These are phyloP conservation scores for Osedax frankpressi DNA, from an alignment of 2,888 invertebrate species.

Conservation along the genomic window DNA sequence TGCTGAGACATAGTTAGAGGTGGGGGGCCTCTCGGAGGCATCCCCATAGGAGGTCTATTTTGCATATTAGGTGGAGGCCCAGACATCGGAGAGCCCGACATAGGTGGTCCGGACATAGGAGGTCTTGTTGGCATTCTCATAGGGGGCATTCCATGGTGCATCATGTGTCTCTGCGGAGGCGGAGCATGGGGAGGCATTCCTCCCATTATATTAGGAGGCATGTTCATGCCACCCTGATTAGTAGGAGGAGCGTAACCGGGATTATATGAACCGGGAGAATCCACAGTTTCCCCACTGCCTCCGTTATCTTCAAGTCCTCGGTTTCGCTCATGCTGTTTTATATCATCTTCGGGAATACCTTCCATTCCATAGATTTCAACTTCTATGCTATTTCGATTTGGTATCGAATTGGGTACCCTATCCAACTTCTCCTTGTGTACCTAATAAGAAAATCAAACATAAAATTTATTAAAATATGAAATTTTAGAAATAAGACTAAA, in stretches of 20 bases:
- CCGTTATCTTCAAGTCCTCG: not conserved
- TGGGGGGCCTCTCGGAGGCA: too few relatives aligned
- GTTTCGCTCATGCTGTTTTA: constrained; percentile 70
- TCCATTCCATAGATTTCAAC: constrained; percentile 99
- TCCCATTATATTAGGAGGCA: not conserved
- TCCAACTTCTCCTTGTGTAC: constrained; percentile 99
- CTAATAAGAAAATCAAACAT: too few relatives aligned
- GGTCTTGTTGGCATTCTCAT: not conserved
- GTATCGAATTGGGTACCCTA: constrained; percentile 95
- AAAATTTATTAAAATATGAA: too few relatives aligned
- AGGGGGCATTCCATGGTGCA: not conserved
- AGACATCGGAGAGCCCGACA: too few relatives aligned
- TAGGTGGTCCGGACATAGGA: too few relatives aligned
- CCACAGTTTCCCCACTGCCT: too few relatives aligned
- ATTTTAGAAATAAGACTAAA: too few relatives aligned
- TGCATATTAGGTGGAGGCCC: too few relatives aligned
- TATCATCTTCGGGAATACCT: constrained; percentile 88
- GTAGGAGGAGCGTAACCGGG: not conserved
- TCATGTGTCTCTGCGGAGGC: not conserved
- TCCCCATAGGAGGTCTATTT: too few relatives aligned
- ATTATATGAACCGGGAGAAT: too few relatives aligned
- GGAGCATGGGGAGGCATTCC: not conserved
- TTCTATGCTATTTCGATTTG: constrained; percentile 92
- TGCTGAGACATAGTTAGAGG: too few relatives aligned
- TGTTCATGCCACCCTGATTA: too few relatives aligned